A percentile compares a stretch with the other conserved stretches of the same genome.
Evolutionary conservation across 2,888 invertebrate species (phyloP).

Genomic region (Ophonus ardosiacus): DNA sequence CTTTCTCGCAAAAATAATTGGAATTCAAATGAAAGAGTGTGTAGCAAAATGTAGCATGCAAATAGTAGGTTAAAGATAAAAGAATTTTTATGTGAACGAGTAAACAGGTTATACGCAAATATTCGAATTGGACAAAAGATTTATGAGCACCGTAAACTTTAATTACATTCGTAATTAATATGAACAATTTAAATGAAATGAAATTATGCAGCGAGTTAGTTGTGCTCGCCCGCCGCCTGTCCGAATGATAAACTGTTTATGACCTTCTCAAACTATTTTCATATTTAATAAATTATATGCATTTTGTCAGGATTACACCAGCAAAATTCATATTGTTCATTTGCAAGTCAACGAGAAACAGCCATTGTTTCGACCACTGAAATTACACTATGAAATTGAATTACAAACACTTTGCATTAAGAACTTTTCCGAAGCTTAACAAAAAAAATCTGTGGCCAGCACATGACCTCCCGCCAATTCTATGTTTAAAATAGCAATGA

Average conservation of each 20-base stretch:
- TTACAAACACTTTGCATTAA: background rate
- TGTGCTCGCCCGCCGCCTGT: conserved; percentile 38
- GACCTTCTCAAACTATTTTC: conserved; percentile 33
- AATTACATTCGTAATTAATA: conserved; percentile 57
- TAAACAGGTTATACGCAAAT: conserved; percentile 50
- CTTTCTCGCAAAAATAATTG: background rate
- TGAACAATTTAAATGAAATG: conserved; percentile 57
- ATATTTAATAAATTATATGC: conserved; percentile 52
- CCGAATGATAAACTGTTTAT: conserved; percentile 42
- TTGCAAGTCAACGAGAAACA: conserved; percentile 12
- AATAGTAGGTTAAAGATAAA: conserved; percentile 17
- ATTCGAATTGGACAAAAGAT: conserved; percentile 53
- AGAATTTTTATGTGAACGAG: conserved; percentile 18
- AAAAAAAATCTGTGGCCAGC: too few species aligned
- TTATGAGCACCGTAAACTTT: conserved; percentile 47
- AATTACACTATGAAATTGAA: background rate
- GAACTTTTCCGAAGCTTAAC: too few species aligned
- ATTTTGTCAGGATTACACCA: conserved; percentile 45
- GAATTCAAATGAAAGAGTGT: conserved; percentile 11
- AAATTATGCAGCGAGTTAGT: conserved; percentile 43
- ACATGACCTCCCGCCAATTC: too few species aligned
- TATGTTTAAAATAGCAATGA: too few species aligned
- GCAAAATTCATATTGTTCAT: background rate
- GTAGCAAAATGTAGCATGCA: background rate
- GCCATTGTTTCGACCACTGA: conserved; percentile 4